Percentiles rank a stretch among this genome's conserved stretches.
phyloP scores from a whole-genome alignment of 2,888 invertebrate genomes.

The Netelia melanura region DNA sequence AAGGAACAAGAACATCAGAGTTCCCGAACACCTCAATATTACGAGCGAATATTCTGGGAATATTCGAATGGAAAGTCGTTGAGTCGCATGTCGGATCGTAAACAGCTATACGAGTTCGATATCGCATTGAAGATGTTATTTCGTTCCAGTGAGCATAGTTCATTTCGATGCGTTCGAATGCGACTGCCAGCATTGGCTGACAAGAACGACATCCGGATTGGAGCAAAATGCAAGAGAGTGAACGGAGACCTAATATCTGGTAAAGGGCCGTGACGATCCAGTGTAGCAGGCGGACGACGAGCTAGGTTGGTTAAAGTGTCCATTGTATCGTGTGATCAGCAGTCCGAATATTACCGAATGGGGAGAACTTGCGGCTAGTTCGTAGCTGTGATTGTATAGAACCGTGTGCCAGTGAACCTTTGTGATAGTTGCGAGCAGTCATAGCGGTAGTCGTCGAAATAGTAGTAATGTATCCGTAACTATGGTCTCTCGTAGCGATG shows the following conservation, averaged over 20 bases:
- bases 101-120: background rate
- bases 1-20: no score
- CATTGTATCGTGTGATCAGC: slow-evolving; percentile 76
- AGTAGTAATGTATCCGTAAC: slow-evolving; percentile 26
- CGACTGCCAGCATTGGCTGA: background rate
- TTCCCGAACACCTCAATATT: no score
- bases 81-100: no score
- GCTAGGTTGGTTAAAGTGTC: slow-evolving; percentile 70
- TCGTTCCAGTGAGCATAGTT: slow-evolving; percentile 75
- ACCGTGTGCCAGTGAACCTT: slow-evolving; percentile 8
- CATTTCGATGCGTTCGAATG: slow-evolving; percentile 54
- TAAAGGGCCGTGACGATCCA: slow-evolving; percentile 3
- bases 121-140: slow-evolving; percentile 67
- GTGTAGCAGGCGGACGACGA: slow-evolving; percentile 11
- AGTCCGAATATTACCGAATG: slow-evolving; percentile 78
- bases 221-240: slow-evolving; percentile 22
- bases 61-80: no score
- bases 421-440: background rate
- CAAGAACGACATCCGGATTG: slow-evolving; percentile 5
- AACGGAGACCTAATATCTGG: slow-evolving; percentile 28
- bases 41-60: no score
- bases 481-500: slow-evolving; percentile 17
- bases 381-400: background rate
- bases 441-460: slow-evolving; percentile 19
- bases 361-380: slow-evolving; percentile 65